These are phyloP conservation scores for Theocolax elegans DNA, from an alignment of 1,140 invertebrate species.

Conservation along the genomic window DNA sequence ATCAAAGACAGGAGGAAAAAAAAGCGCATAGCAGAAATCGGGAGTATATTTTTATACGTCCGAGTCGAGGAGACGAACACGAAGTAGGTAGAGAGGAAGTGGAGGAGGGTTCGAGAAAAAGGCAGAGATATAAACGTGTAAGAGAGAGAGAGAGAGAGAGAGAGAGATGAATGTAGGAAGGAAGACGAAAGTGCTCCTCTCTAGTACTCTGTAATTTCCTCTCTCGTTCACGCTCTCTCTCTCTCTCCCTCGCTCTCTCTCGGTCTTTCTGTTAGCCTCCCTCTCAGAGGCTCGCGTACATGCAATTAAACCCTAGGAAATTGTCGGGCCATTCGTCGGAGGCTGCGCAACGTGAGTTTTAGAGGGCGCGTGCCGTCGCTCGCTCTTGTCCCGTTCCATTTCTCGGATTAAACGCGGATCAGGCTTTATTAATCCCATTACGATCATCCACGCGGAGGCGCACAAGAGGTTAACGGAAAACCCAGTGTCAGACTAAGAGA, in stretches of 20 bases:
- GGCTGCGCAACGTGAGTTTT: constrained; percentile 9
- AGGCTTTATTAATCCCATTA: constrained; percentile 59
- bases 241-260: no score
- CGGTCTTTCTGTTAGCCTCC: no score
- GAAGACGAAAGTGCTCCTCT: not conserved
- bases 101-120: not conserved
- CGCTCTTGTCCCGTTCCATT: constrained; percentile 19
- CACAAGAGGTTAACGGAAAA: not conserved
- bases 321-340: constrained; percentile 32
- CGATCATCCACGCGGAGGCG: constrained; percentile 40
- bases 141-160: constrained; percentile 1
- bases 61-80: constrained; percentile 31
- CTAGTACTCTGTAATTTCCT: constrained; percentile 26
- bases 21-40: constrained; percentile 5
- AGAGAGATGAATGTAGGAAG: no score
- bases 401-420: constrained; percentile 49
- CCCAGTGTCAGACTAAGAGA: not conserved
- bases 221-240: no score
- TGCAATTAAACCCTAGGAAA: constrained; percentile 42
- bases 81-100: constrained; percentile 33
- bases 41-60: constrained; percentile 13
- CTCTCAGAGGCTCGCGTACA: constrained; percentile 8
- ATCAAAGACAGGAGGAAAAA: constrained; percentile 24
- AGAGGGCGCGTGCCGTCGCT: constrained; percentile 17
- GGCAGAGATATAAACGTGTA: not conserved